Percentiles rank a stretch among this genome's conserved stretches.
phyloP scores from a whole-genome alignment of 2,113 vertebrate genomes.

The Amblyopsis rosae region DNA sequence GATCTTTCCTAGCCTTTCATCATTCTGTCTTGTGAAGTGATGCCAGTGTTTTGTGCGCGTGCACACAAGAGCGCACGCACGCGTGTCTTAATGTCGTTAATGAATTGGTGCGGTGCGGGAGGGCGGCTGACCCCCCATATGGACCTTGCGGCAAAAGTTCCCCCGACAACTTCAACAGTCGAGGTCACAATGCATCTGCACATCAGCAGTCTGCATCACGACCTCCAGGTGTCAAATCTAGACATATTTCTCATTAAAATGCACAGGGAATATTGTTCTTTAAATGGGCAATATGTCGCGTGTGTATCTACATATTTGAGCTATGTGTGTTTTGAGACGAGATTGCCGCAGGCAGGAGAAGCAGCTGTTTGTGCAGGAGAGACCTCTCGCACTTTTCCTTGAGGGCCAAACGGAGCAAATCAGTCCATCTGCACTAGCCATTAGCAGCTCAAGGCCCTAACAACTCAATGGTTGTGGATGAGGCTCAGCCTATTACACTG shows the following conservation, averaged over 20 bases:
- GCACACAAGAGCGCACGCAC: not conserved
- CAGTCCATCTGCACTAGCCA: slow-evolving; percentile 61
- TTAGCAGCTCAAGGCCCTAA: slow-evolving; percentile 56
- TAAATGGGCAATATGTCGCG: slow-evolving; percentile 25
- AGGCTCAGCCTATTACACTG: slow-evolving; percentile 39
- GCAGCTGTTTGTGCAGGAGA: slow-evolving; percentile 51
- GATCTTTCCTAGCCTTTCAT: slow-evolving; percentile 57
- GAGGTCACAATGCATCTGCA: slow-evolving; percentile 22
- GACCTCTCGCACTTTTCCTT: slow-evolving; percentile 29
- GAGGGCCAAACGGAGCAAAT: slow-evolving; percentile 42
- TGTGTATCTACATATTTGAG: slow-evolving; percentile 40
- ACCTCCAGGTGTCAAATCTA: slow-evolving; percentile 18
- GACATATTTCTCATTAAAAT: slow-evolving; percentile 26
- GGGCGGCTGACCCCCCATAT: not conserved
- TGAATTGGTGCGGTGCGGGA: not conserved
- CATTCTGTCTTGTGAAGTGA: slow-evolving; percentile 40
- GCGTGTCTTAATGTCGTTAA: not conserved
- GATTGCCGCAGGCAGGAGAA: slow-evolving; percentile 47
- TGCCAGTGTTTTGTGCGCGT: slow-evolving; percentile 14
- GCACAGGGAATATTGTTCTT: slow-evolving; percentile 20
- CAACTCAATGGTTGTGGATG: slow-evolving; percentile 10
- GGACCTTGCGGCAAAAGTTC: slow-evolving; percentile 28
- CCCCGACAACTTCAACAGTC: slow-evolving; percentile 23
- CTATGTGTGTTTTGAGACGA: slow-evolving; percentile 41
- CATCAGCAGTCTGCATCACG: slow-evolving; percentile 5